A percentile compares a stretch with the other conserved stretches of the same genome.
Evolutionary conservation across 2,888 invertebrate genomes (phyloP).

Genomic region (Drosophila putrida): DNA sequence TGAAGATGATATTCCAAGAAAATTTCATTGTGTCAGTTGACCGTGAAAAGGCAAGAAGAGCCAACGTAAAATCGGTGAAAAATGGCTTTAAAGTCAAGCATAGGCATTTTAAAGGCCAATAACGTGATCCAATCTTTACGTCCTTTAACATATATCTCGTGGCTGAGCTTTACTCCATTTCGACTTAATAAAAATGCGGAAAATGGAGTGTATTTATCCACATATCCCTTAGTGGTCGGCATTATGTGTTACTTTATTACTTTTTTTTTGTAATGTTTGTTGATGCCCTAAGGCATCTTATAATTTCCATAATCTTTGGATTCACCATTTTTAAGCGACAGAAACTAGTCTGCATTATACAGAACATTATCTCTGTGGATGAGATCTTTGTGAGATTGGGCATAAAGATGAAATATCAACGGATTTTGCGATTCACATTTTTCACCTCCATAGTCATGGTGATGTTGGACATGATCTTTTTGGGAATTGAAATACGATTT

Average conservation of each 20-base stretch:
- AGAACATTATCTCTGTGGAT: slow-evolving; percentile 78
- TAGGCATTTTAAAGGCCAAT: slow-evolving; percentile 81
- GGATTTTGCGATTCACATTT: slow-evolving; percentile 77
- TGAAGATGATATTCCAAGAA: slow-evolving; percentile 17
- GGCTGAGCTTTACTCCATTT: slow-evolving; percentile 83
- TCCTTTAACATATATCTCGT: slow-evolving; percentile 81
- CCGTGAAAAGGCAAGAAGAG: slow-evolving; percentile 44
- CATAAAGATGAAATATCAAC: slow-evolving; percentile 80
- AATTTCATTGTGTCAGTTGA: slow-evolving; percentile 56
- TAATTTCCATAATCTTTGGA: slow-evolving; percentile 83
- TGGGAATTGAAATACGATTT: slow-evolving; percentile 82
- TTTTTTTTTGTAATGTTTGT: slow-evolving; percentile 75
- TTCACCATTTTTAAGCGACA: slow-evolving; percentile 79
- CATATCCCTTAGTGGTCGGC: slow-evolving; percentile 74
- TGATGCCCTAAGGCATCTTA: no score
- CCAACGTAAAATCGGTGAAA: slow-evolving; percentile 37
- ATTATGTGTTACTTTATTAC: slow-evolving; percentile 80
- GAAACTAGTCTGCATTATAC: slow-evolving; percentile 75
- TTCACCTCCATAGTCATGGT: slow-evolving; percentile 80
- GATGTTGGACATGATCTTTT: slow-evolving; percentile 80
- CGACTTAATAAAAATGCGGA: slow-evolving; percentile 77
- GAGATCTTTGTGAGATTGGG: slow-evolving; percentile 82
- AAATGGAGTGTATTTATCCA: slow-evolving; percentile 81
- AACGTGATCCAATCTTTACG: slow-evolving; percentile 83
- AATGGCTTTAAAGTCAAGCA: slow-evolving; percentile 75